These are phyloP conservation scores for Tachina lurida DNA, from an alignment of 2,888 invertebrate genomes.

Conservation along the genomic window DNA sequence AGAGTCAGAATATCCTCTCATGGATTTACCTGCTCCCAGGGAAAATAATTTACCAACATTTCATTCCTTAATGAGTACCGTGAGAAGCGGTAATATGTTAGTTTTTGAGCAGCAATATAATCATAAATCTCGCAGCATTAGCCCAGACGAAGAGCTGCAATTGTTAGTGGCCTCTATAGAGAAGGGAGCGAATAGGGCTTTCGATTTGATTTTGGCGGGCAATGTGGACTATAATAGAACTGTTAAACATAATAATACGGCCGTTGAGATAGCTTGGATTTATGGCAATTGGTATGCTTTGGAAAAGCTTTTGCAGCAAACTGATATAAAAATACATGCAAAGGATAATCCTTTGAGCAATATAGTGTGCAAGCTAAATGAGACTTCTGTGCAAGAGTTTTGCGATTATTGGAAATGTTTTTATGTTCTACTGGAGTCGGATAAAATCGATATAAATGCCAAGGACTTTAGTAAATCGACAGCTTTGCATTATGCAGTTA, in stretches of 20 bases:
- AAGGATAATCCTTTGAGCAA: slow-evolving; percentile 85
- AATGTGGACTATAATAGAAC: slow-evolving; percentile 84
- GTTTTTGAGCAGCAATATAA: slow-evolving; percentile 84
- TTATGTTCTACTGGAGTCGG: slow-evolving; percentile 85
- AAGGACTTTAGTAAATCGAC: slow-evolving; percentile 86
- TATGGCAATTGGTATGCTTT: slow-evolving; percentile 83
- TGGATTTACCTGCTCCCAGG: slow-evolving; percentile 75
- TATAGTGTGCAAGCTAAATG: slow-evolving; percentile 85
- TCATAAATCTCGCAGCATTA: slow-evolving; percentile 76
- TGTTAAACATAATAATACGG: slow-evolving; percentile 77
- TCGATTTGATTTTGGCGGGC: slow-evolving; percentile 83
- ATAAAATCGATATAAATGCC: slow-evolving; percentile 86
- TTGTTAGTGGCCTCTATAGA: slow-evolving; percentile 83
- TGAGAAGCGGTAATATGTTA: slow-evolving; percentile 85
- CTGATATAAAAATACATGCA: slow-evolving; percentile 83
- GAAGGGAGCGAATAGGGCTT: slow-evolving; percentile 84
- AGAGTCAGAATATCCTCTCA: slow-evolving; percentile 75
- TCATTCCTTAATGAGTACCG: slow-evolving; percentile 83
- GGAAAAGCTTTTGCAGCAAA: slow-evolving; percentile 80
- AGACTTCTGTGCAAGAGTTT: slow-evolving; percentile 83
- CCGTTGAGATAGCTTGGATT: slow-evolving; percentile 86
- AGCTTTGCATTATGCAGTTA: slow-evolving; percentile 89
- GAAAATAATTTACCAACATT: slow-evolving; percentile 73
- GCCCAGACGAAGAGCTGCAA: slow-evolving; percentile 75
- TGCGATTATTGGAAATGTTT: slow-evolving; percentile 86